Evolutionary conservation across 2,113 vertebrate genomes (phyloP).

Genomic region (Lampris incognitus): DNA sequence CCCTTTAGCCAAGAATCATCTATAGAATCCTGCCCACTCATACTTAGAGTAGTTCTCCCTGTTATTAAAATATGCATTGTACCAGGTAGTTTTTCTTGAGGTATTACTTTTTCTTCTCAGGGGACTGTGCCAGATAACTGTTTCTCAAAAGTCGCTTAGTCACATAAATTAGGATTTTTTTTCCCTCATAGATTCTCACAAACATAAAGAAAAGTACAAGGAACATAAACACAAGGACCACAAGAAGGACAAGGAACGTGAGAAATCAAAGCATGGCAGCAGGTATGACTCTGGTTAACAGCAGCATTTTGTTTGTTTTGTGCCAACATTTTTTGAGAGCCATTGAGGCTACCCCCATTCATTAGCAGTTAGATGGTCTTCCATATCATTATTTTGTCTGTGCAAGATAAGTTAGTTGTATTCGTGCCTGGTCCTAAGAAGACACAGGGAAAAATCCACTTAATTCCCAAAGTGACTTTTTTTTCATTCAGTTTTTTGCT

Average conservation of each 20-base stretch:
- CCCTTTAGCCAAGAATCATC: background rate
- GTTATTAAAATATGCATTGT: too few relatives aligned
- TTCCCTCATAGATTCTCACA: constrained; percentile 89
- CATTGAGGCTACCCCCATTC: too few relatives aligned
- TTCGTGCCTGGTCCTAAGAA: too few relatives aligned
- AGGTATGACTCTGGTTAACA: constrained; percentile 81
- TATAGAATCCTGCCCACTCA: background rate
- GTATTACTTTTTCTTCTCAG: background rate
- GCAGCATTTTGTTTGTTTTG: too few relatives aligned
- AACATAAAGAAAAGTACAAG: constrained; percentile 97
- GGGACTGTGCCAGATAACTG: background rate
- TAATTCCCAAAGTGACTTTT: background rate
- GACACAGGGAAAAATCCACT: too few relatives aligned
- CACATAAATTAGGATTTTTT: background rate
- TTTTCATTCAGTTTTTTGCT: background rate
- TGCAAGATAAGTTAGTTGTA: too few relatives aligned
- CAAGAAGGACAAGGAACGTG: constrained; percentile 96
- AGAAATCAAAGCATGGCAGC: constrained; percentile 95
- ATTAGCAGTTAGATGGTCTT: too few relatives aligned
- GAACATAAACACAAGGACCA: constrained; percentile 99
- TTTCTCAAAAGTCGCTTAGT: too few relatives aligned
- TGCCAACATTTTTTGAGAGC: too few relatives aligned
- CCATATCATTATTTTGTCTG: too few relatives aligned
- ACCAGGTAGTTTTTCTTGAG: background rate
- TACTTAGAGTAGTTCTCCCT: too few relatives aligned